These are phyloP conservation scores for Anadara kagoshimensis DNA, from an alignment of 1,140 invertebrate genomes.

Conservation along the genomic window DNA sequence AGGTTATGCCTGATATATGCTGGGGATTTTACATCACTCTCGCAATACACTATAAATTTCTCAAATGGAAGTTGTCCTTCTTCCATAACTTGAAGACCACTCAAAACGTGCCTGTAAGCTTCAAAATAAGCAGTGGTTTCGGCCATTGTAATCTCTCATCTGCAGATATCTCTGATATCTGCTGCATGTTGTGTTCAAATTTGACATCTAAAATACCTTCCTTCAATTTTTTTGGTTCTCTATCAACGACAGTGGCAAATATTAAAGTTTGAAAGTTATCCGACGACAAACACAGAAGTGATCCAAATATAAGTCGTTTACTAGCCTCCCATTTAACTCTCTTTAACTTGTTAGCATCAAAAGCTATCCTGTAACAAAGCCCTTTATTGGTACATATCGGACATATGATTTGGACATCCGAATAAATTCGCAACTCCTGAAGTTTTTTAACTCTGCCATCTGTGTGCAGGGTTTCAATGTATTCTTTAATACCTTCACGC, in stretches of 20 bases:
- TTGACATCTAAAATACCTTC: slow-evolving; percentile 66
- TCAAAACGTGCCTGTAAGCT: slow-evolving; percentile 74
- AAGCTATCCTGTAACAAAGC: slow-evolving; percentile 57
- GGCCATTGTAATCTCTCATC: slow-evolving; percentile 68
- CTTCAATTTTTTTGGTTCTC: slow-evolving; percentile 71
- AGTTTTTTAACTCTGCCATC: slow-evolving; percentile 26
- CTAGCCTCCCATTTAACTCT: slow-evolving; percentile 70
- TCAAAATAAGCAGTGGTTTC: slow-evolving; percentile 77
- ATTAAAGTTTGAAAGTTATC: slow-evolving; percentile 82
- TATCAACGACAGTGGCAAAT: slow-evolving; percentile 81
- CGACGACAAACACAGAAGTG: slow-evolving; percentile 81
- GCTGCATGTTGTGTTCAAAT: slow-evolving; percentile 64
- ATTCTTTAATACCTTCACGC: slow-evolving; percentile 68
- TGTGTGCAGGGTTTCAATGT: slow-evolving; percentile 25
- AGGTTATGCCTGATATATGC: slow-evolving; percentile 47
- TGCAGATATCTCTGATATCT: slow-evolving; percentile 19
- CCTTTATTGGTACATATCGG: slow-evolving; percentile 56
- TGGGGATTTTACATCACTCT: slow-evolving; percentile 52
- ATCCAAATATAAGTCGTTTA: slow-evolving; percentile 82
- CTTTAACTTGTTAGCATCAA: slow-evolving; percentile 53
- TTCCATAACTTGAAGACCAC: slow-evolving; percentile 69
- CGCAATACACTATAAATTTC: slow-evolving; percentile 63
- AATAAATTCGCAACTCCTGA: slow-evolving; percentile 51
- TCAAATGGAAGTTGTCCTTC: slow-evolving; percentile 70
- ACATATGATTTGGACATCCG: slow-evolving; percentile 55